Conservation (phyloP, 1,140 invertebrate genomes). For the Aphidius ervi region DNA sequence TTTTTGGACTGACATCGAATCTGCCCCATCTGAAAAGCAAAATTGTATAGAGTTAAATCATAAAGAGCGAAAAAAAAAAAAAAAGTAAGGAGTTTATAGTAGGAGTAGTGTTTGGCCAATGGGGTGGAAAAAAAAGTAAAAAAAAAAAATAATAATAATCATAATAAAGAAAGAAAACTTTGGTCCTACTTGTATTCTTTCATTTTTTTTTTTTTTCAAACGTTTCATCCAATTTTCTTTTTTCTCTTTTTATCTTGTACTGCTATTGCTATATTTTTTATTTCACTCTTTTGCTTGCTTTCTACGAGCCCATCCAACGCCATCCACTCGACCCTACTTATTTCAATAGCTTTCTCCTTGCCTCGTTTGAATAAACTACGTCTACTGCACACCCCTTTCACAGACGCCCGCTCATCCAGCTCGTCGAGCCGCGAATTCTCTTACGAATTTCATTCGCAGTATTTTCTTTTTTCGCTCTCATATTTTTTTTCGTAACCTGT, state of each 20-base stretch:
- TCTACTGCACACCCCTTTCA: slow-evolving; percentile 32
- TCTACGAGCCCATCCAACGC: slow-evolving; percentile 13
- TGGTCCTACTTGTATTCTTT: not conserved
- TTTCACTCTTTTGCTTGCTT: slow-evolving; percentile 12
- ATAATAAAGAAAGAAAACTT: too few relatives aligned
- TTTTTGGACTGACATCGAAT: slow-evolving; percentile 18
- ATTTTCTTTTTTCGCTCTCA: slow-evolving; percentile 5
- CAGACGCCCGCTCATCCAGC: slow-evolving; percentile 25
- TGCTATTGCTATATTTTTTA: not conserved
- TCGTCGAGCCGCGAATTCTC: slow-evolving; percentile 21
- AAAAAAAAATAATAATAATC: slow-evolving; percentile 3
- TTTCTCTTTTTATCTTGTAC: slow-evolving; percentile 3
- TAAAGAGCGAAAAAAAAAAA: slow-evolving; percentile 17
- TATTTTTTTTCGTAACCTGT: slow-evolving; percentile 5
- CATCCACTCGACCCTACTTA: slow-evolving; percentile 25
- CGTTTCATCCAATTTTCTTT: slow-evolving; percentile 11
- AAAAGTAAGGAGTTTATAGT: not conserved
- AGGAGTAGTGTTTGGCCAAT: slow-evolving; percentile 20
- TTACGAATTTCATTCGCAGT: slow-evolving; percentile 16
- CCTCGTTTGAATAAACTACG: slow-evolving; percentile 42
- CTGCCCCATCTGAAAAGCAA: slow-evolving; percentile 20
- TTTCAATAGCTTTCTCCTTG: slow-evolving; percentile 27
- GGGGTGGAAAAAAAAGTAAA: slow-evolving; percentile 22
- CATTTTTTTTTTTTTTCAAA: slow-evolving; percentile 4
- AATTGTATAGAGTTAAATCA: slow-evolving; percentile 25